These are phyloP conservation scores for Scelioninae gen. 2 DNA, from an alignment of 2,888 invertebrate genomes.

Conservation along the genomic window DNA sequence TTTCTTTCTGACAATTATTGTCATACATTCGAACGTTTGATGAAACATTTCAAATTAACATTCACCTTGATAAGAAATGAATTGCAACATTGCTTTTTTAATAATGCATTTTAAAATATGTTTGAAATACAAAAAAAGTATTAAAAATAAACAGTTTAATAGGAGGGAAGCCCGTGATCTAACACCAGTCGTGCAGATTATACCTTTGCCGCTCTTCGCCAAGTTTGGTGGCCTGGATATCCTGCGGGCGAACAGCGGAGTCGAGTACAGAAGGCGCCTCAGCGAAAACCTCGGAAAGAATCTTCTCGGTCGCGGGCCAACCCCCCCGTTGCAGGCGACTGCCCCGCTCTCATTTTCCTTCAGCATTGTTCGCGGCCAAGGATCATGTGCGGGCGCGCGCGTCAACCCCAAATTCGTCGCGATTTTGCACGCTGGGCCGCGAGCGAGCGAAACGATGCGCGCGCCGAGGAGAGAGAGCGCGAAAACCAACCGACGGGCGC, in stretches of 20 bases:
- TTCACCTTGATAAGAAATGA: no score
- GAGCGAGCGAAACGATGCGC: not conserved
- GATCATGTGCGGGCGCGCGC: constrained; percentile 9
- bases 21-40: no score
- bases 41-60: no score
- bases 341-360: constrained; percentile 72
- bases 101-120: no score
- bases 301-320: constrained; percentile 68
- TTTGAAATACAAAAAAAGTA: no score
- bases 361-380: constrained; percentile 66
- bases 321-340: constrained; percentile 70
- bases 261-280: constrained; percentile 82
- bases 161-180: no score
- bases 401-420: not conserved
- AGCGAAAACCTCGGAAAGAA: constrained; percentile 80
- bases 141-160: no score
- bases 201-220: constrained; percentile 69
- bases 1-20: no score
- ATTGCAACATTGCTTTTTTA: no score
- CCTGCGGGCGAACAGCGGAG: constrained; percentile 82
- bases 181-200: no score
- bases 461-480: not conserved
- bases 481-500: no score
- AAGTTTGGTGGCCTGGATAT: constrained; percentile 74
- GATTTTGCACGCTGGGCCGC: not conserved